Percentiles rank a stretch among this genome's conserved stretches.
Evolutionary conservation across 2,797 vertebrate genomes (phyloP).

Genomic region (Petrocephalus sullivani): DNA sequence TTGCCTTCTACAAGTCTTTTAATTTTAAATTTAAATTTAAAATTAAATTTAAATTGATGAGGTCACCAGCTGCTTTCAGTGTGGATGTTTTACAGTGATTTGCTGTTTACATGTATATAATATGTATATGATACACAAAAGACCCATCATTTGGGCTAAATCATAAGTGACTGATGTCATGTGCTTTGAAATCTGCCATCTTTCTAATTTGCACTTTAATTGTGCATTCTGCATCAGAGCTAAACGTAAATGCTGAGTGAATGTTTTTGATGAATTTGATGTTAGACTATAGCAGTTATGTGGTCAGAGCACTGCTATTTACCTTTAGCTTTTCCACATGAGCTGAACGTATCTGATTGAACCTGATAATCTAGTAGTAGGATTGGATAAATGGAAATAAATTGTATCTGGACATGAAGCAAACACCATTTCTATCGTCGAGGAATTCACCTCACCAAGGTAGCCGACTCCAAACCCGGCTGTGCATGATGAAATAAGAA

Average conservation of each 20-base stretch:
- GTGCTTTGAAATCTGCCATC: not conserved
- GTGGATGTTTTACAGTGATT: not conserved
- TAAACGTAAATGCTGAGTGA: not conserved
- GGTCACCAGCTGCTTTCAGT: not conserved
- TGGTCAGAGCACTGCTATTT: not conserved
- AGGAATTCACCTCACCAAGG: not conserved
- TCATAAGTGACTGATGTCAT: not conserved
- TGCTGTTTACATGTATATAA: not conserved
- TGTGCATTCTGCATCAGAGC: not conserved
- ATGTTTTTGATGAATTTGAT: not conserved
- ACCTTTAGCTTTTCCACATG: not conserved
- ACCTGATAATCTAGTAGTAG: not conserved
- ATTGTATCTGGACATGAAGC: not conserved
- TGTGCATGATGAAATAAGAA: constrained; percentile 1
- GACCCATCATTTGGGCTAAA: not conserved
- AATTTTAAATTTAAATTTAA: not conserved
- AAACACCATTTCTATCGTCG: not conserved
- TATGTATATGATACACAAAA: not conserved
- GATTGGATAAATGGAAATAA: not conserved
- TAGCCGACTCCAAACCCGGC: not conserved
- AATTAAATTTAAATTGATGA: not conserved
- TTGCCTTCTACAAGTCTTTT: not conserved
- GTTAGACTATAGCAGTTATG: not conserved
- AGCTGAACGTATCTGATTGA: not conserved
- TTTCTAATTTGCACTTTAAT: not conserved